A percentile compares a stretch with the other conserved stretches of the same genome.
Evolutionary conservation across 2,113 vertebrate species (phyloP).

Genomic region (Neofelis nebulosa): DNA sequence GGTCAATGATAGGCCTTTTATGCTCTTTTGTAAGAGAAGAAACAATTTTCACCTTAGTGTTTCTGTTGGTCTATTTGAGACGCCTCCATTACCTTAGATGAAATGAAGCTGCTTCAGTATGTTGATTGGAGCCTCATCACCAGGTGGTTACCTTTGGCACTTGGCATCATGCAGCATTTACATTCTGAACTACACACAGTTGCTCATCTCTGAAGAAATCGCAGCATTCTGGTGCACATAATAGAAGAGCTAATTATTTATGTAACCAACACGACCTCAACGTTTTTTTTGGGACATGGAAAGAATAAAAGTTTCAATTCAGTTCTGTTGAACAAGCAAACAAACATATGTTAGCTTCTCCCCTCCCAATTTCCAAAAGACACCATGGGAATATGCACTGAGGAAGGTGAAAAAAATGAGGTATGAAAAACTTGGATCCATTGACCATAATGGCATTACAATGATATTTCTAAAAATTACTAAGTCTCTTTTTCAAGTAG

Average conservation of each 20-base stretch:
- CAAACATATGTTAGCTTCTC: neutral
- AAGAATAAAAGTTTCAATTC: neutral
- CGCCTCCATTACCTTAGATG: neutral
- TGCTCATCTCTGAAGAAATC: neutral
- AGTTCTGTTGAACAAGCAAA: neutral
- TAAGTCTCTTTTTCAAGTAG: neutral
- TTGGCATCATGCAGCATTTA: neutral
- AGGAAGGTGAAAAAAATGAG: neutral
- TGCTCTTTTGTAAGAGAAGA: neutral
- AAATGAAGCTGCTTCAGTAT: neutral
- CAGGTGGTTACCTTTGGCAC: neutral
- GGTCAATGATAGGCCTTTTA: neutral
- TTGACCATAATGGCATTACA: neutral
- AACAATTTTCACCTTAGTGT: neutral
- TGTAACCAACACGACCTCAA: rapidly evolving
- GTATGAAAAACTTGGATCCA: neutral
- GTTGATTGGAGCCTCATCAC: neutral
- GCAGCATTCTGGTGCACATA: rapidly evolving
- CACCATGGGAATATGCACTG: neutral
- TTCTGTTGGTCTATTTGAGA: neutral
- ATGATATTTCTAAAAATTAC: neutral
- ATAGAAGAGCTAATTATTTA: neutral
- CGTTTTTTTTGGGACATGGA: neutral
- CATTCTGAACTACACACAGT: neutral
- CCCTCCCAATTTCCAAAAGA: neutral